Percentiles rank a stretch among this genome's conserved stretches.
phyloP scores from a whole-genome alignment of 2,888 invertebrate species.

The Choreutis nemorana region DNA sequence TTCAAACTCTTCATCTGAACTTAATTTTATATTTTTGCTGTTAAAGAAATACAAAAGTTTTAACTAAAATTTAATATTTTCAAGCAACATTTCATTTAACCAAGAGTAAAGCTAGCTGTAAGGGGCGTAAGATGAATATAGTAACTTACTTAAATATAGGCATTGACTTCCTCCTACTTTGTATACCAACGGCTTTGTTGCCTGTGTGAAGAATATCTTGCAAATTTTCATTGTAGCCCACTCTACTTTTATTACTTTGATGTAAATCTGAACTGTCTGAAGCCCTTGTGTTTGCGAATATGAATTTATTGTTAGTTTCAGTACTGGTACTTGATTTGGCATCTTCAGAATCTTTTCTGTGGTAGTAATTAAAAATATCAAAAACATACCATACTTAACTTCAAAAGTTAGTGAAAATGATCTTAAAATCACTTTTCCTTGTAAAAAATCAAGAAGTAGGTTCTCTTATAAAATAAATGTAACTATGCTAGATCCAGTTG shows the following conservation, averaged over 20 bases:
- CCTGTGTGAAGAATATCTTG: conserved; percentile 5
- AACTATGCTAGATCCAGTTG: too few species aligned
- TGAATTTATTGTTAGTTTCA: conserved; percentile 18
- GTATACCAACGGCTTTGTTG: conserved; percentile 18
- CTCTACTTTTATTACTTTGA: too few species aligned
- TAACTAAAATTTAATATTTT: not conserved
- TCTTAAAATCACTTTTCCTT: too few species aligned
- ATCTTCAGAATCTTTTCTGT: conserved; percentile 10
- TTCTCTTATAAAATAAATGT: too few species aligned
- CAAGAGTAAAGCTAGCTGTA: not conserved
- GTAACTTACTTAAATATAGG: conserved; percentile 25
- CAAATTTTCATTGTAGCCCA: not conserved
- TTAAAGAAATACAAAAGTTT: conserved; percentile 2
- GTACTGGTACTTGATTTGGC: conserved; percentile 8
- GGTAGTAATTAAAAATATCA: too few species aligned
- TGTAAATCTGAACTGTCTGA: too few species aligned
- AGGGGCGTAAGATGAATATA: not conserved
- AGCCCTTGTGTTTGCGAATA: too few species aligned
- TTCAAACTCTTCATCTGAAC: conserved; percentile 34
- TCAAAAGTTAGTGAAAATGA: too few species aligned
- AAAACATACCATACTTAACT: too few species aligned
- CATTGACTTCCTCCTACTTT: conserved; percentile 35
- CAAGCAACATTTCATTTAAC: not conserved
- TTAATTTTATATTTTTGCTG: conserved; percentile 18
- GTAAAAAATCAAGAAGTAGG: too few species aligned